A percentile compares a stretch with the other conserved stretches of the same genome.
Conservation (phyloP, 2,888 invertebrate species). For the Zelleria hepariella region DNA sequence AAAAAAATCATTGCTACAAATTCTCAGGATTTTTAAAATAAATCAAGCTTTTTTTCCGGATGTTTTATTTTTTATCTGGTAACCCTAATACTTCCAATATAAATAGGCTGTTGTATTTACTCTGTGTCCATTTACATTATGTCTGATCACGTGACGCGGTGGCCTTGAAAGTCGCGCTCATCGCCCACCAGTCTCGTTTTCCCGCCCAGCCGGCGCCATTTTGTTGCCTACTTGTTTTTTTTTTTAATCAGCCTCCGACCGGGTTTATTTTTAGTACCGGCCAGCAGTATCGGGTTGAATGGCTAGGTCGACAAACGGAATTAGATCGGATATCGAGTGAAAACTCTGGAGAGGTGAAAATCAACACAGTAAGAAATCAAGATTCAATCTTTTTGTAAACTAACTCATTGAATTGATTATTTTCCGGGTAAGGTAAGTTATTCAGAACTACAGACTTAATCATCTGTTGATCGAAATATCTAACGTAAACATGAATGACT, state of each 20-base stretch:
- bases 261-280: background rate
- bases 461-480: no score
- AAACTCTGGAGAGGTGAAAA: background rate
- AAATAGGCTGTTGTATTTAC: no score
- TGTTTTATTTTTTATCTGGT: no score
- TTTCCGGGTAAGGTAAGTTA: no score
- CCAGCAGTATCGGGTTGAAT: background rate
- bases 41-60: no score
- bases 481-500: no score
- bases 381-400: no score
- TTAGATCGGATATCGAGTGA: background rate
- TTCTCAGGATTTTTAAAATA: no score
- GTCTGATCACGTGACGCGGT: background rate
- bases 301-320: background rate
- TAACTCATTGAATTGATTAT: no score
- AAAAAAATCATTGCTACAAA: no score
- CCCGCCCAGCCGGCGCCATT: conserved; percentile 29
- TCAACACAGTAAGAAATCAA: background rate
- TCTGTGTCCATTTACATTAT: background rate
- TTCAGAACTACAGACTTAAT: no score
- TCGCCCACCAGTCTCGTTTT: conserved; percentile 14
- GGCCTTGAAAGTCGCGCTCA: conserved; percentile 13
- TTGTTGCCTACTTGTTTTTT: background rate
- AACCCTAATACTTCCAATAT: no score
- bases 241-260: background rate